These are phyloP conservation scores for Eupithecia vulgata DNA, from an alignment of 2,888 invertebrate species.

Conservation along the genomic window DNA sequence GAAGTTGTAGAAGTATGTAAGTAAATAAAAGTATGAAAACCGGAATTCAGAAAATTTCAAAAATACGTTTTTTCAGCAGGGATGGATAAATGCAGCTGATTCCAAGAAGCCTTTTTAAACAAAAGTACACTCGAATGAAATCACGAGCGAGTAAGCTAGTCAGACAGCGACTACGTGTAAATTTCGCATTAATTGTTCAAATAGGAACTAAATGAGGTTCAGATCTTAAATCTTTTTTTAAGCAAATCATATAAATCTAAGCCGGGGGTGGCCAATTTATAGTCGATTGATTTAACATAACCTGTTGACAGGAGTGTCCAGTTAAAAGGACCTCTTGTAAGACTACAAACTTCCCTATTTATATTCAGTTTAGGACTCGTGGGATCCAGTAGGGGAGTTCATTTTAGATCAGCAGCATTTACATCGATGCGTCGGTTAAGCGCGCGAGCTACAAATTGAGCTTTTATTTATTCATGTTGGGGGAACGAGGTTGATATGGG, in stretches of 20 bases:
- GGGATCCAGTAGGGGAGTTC: constrained; percentile 58
- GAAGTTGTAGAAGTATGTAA: no score
- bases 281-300: constrained; percentile 64
- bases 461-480: constrained; percentile 82
- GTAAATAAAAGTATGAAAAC: no score
- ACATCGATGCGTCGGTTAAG: constrained; percentile 71
- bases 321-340: constrained; percentile 51
- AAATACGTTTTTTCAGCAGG: no score
- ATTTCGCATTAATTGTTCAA: neutral
- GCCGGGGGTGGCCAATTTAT: constrained; percentile 54
- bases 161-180: neutral
- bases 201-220: neutral
- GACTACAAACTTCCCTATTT: constrained; percentile 40
- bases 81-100: no score
- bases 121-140: no score
- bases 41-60: no score
- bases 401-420: constrained; percentile 65
- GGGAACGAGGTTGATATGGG: constrained; percentile 78
- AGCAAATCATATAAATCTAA: constrained; percentile 44
- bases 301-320: constrained; percentile 56
- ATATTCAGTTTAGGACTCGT: constrained; percentile 46
- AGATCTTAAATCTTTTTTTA: neutral
- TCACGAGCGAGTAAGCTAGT: no score
- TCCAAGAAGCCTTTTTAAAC: no score
- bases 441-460: constrained; percentile 79